Evolutionary conservation across 64 coral and sea anemone species (phyloP), one percentile per base, ranked within the genome.

Genomic region (Montipora cactus): DNA sequence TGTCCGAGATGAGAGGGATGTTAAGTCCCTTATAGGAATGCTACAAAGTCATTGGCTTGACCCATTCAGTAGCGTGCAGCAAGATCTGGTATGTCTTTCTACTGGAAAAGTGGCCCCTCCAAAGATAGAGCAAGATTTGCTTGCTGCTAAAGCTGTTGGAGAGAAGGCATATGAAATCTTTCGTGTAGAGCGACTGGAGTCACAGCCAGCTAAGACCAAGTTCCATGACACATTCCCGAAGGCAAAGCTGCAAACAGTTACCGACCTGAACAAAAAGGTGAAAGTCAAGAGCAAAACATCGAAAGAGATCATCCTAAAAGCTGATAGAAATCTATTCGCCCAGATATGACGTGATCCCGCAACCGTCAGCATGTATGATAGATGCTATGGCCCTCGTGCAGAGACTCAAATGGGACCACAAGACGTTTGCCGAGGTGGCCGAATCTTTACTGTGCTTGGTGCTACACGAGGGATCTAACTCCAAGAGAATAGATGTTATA

Each of bases 71-170:
- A 20, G 16, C 15, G 64, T 67, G 13, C 53, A 73, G 11, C 87
- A 79, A 87, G 80, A 91, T 15, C 37, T 95, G 19, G 88, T 95
- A 7, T 91, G 80, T 87, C 69, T 95, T 9, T 92, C 90, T 3
- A 89, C 83, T 14, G 90, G 76, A 46, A 80, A 88, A 48, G 83
- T 78, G 7, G 84, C 94, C 10, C 8, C 94, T 25, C 19, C 20
- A 15, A 53, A 81, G 7, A 77, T 95, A 49, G 11, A 37, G 13
- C 25, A 74, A 51, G 89, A 80, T 57, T 87, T 7, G 7, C 19
- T 18, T 23, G 0, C 23, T 23, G 83, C 92, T 6, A 80, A 80
- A 72, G 7, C n/a, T 79, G 5, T 46, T 3, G 76, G 75, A 68
- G 83, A 93, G 18, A 80, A 75, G 13, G 75, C 94, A 37, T 75